These are phyloP conservation scores for Chunga burmeisteri DNA, from an alignment of 2,113 vertebrate genomes.

Conservation along the genomic window DNA sequence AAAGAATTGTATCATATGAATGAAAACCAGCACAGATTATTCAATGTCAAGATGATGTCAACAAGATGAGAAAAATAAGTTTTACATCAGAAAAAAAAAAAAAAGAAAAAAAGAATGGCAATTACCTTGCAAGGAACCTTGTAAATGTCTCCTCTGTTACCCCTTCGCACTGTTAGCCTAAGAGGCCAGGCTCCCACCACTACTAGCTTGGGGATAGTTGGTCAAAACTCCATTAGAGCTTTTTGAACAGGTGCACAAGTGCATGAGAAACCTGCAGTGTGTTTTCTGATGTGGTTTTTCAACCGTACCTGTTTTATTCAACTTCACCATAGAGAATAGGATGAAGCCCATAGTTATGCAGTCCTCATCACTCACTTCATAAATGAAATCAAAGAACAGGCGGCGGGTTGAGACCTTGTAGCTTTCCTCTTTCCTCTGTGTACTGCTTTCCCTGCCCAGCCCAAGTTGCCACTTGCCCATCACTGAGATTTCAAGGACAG, in stretches of 20 bases:
- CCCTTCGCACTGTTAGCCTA: neutral
- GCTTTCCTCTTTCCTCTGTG: no score
- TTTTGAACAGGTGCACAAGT: neutral
- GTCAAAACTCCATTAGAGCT: neutral
- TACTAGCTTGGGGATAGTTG: no score
- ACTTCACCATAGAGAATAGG: neutral
- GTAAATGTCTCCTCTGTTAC: no score
- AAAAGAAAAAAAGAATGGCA: rapidly evolving
- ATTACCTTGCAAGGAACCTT: neutral
- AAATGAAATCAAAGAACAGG: neutral
- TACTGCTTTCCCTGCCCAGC: neutral
- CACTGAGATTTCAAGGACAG: no score
- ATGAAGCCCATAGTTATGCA: neutral
- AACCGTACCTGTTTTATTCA: neutral
- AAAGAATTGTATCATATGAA: neutral
- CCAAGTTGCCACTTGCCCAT: rapidly evolving
- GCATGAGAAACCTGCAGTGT: neutral
- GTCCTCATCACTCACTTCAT: neutral
- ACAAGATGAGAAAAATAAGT: neutral
- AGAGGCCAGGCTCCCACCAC: neutral
- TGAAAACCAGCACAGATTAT: neutral
- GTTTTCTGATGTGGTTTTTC: neutral
- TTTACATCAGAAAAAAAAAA: neutral
- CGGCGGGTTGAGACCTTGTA: neutral
- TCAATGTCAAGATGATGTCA: neutral